Base-by-base conservation (phyloP, 1,140 invertebrate genomes). In the Cryptotermes secundus region DNA sequence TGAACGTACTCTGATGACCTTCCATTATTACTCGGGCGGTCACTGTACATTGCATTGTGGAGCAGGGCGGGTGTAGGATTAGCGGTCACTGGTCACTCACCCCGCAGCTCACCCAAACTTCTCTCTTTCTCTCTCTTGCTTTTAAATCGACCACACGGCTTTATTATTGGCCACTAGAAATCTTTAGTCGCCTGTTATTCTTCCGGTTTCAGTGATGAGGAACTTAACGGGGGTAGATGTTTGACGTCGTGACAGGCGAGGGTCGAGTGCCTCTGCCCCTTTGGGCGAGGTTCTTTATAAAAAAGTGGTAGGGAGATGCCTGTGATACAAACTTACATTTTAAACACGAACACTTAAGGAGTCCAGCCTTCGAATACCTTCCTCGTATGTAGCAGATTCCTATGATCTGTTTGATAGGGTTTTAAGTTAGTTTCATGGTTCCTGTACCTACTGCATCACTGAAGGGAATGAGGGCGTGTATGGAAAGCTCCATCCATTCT, bases 61-160 rank as follows among this genome's bases (percentile, higher is more conserved):
- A 72, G 59, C 90, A 89, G 89, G 89, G 88, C 89, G 89, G 90
- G 90, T 89, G 89, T 89, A 89, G 89, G 89, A 88, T 88, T 89
- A 89, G 88, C 89, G 89, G 90, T 90, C 90, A 89, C 89, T 42
- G 83, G 79, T 35, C 83, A 59, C 89, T 88, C 80, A 38, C n/a
- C 38, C 84, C 45, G 36, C 79, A 9, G n/a, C 24, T 35, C n/a
- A 26, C 34, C 34, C 49, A n/a, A 9, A 80, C 34, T 79, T 31
- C 53, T 26, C 35, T 49, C 24, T 0, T 7, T 84, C 16, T 42
- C 59, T 7, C n/a, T 24, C 10, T 49, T 49, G 45, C 59, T 24
- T 59, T 59, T 59, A 59, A 59, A 59, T 59, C 16, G 6, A 42
- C 16, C 9, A 0, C 45, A 49, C 45, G 22, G 16, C n/a, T n/a